Evolutionary conservation across 2,888 invertebrate genomes (phyloP).

Genomic region (Apoda limacodes): DNA sequence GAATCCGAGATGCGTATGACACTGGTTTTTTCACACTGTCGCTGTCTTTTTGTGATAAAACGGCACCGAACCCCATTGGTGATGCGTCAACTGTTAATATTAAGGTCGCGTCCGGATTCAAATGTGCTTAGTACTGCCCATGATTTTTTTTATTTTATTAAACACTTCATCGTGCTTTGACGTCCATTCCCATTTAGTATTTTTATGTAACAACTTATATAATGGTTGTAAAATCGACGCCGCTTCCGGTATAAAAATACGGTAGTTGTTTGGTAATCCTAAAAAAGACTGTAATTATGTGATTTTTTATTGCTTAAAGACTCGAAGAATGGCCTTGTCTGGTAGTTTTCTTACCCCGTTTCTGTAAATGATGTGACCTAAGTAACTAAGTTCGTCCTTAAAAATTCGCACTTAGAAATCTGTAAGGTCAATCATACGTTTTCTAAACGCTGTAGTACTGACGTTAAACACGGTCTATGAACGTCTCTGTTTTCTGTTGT

Average conservation of each 20-base stretch:
- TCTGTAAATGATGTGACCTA: no score
- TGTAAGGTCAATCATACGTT: no score
- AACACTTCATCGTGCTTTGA: background rate
- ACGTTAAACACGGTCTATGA: no score
- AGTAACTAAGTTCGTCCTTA: no score
- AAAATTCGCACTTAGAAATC: no score
- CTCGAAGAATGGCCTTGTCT: constrained; percentile 4
- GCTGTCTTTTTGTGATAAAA: background rate
- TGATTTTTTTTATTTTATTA: background rate
- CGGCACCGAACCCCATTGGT: background rate
- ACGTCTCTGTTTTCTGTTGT: no score
- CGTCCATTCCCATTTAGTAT: no score
- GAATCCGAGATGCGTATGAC: constrained; percentile 8
- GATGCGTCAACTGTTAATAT: constrained; percentile 1
- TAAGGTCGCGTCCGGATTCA: background rate
- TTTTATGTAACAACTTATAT: no score
- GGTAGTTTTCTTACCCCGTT: no score
- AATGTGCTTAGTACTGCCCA: background rate
- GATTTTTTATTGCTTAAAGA: constrained; percentile 1
- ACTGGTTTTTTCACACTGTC: constrained; percentile 5
- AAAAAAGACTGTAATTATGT: constrained; percentile 7
- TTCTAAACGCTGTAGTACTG: no score
- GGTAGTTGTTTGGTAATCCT: constrained; percentile 5
- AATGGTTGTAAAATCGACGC: constrained; percentile 4
- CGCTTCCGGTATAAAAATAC: constrained; percentile 8